phyloP scores from a whole-genome alignment of 92 coral and sea anemone genomes.

The Zoanthus gigantus region DNA sequence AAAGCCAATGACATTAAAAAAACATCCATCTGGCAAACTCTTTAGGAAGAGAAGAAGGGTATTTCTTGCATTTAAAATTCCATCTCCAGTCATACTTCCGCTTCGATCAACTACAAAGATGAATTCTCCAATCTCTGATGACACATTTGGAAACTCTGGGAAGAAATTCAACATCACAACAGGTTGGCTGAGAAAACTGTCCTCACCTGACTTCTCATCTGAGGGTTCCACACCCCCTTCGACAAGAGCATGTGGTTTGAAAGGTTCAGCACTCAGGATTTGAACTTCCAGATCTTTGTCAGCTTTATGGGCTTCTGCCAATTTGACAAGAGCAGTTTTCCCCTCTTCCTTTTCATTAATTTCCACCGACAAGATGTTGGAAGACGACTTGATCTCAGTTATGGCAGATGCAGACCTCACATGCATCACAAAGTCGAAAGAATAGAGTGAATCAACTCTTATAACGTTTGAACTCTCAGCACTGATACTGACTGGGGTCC shows the following conservation, averaged over 20 bases:
- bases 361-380: slow-evolving; percentile 59
- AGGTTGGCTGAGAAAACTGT: slow-evolving; percentile 64
- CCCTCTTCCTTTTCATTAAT: slow-evolving; percentile 63
- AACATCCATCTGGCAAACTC: slow-evolving; percentile 82
- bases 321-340: slow-evolving; percentile 55
- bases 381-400: slow-evolving; percentile 71
- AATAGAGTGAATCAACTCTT: slow-evolving; percentile 50
- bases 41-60: slow-evolving; percentile 77
- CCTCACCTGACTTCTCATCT: slow-evolving; percentile 38
- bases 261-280: slow-evolving; percentile 57
- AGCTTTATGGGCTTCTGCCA: slow-evolving; percentile 60
- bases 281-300: slow-evolving; percentile 66
- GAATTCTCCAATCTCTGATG: slow-evolving; percentile 79
- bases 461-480: slow-evolving; percentile 28
- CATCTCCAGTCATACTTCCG: slow-evolving; percentile 78
- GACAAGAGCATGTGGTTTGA: slow-evolving; percentile 60
- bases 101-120: slow-evolving; percentile 84
- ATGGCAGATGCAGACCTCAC: slow-evolving; percentile 76
- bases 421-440: slow-evolving; percentile 72
- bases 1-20: slow-evolving; percentile 91
- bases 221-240: slow-evolving; percentile 55
- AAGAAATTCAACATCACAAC: slow-evolving; percentile 81
- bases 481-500: slow-evolving; percentile 45
- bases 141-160: slow-evolving; percentile 74
- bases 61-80: slow-evolving; percentile 71